Conservation (phyloP, 1,140 invertebrate genomes). For the Magallana gigas region DNA sequence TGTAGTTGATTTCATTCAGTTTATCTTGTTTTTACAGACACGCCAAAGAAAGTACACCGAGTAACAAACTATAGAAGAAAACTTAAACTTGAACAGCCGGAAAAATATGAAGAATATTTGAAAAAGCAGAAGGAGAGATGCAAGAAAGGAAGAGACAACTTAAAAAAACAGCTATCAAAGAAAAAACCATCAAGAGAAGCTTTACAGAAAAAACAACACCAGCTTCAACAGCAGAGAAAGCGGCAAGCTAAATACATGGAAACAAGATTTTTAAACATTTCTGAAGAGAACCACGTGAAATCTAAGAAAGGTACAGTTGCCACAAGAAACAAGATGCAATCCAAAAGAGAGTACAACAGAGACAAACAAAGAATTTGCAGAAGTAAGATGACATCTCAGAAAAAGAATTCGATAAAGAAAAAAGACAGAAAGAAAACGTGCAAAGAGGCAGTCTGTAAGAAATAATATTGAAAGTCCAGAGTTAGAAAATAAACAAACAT, state of each 20-base stretch:
- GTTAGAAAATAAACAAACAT: slow-evolving; percentile 32
- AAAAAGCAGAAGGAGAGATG: not conserved
- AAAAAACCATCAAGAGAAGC: not conserved
- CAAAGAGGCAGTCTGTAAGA: not conserved
- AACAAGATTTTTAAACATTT: not conserved
- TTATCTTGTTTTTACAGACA: not conserved
- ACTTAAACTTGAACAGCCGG: not conserved
- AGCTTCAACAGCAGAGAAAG: slow-evolving; percentile 29
- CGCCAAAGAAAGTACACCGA: not conserved
- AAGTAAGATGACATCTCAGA: slow-evolving; percentile 40
- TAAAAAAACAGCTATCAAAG: slow-evolving; percentile 17
- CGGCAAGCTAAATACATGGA: slow-evolving; percentile 42
- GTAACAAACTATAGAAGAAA: not conserved
- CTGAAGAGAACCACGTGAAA: not conserved
- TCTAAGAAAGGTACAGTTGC: not conserved
- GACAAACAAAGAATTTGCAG: slow-evolving; percentile 9
- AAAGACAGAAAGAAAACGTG: slow-evolving; percentile 29
- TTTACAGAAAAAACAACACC: not conserved
- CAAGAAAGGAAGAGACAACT: not conserved
- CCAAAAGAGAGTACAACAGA: not conserved
- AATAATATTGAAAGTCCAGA: not conserved
- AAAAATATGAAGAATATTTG: not conserved
- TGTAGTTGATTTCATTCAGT: not conserved
- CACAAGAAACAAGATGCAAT: not conserved
- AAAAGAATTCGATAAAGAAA: slow-evolving; percentile 43